phyloP scores from a whole-genome alignment of 1,140 invertebrate species.

The Dreissena rostriformis region DNA sequence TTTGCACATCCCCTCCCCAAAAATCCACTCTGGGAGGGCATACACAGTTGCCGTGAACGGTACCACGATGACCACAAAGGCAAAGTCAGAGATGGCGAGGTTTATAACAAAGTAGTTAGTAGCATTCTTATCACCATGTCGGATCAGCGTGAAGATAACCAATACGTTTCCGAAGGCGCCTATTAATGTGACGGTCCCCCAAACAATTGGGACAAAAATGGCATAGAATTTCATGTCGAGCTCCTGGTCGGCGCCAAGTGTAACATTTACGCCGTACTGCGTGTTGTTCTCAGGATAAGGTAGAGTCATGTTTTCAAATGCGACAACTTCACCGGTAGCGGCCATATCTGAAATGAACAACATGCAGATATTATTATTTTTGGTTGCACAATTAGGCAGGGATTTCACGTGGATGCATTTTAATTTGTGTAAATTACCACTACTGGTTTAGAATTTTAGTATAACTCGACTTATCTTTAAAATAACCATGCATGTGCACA shows the following conservation, averaged over 20 bases:
- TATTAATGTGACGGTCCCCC: slow-evolving; percentile 92
- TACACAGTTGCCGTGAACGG: slow-evolving; percentile 84
- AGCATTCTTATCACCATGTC: slow-evolving; percentile 91
- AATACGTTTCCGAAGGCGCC: slow-evolving; percentile 94
- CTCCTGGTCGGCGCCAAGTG: neutral
- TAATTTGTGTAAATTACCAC: too few relatives aligned
- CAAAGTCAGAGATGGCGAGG: slow-evolving; percentile 92
- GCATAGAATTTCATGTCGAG: slow-evolving; percentile 6
- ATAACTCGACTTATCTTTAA: too few relatives aligned
- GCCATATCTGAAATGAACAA: neutral
- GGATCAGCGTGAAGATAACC: slow-evolving; percentile 90
- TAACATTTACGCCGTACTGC: neutral
- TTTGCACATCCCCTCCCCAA: slow-evolving; percentile 94
- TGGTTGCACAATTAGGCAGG: too few relatives aligned
- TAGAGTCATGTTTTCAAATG: neutral
- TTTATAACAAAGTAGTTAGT: slow-evolving; percentile 96
- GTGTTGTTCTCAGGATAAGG: neutral
- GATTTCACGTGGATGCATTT: too few relatives aligned
- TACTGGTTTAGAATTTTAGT: too few relatives aligned
- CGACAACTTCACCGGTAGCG: neutral
- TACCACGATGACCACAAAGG: slow-evolving; percentile 98
- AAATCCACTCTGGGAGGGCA: slow-evolving; percentile 87
- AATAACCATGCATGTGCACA: too few relatives aligned
- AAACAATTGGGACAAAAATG: slow-evolving; percentile 90
- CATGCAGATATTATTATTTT: too few relatives aligned